Evolutionary conservation across 1,140 invertebrate species (phyloP), one percentile per base, ranked within the genome.

Genomic region (Campoletis sonorensis): DNA sequence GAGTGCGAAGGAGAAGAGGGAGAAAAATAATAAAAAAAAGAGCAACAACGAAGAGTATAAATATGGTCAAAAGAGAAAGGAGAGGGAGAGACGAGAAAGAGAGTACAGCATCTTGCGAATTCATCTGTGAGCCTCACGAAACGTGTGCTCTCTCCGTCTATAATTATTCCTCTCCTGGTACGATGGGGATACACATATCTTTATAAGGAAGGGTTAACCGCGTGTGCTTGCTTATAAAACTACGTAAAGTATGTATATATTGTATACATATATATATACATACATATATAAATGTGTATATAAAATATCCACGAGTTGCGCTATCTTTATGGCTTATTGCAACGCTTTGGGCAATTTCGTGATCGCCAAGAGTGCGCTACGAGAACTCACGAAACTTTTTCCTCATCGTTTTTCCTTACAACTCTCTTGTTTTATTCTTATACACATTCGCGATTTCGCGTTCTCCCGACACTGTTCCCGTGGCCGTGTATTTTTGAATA

Each of bases 311-410:
- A 77, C 84, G 23, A 67, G 84, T 67, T 80, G 79, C 82, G 83
- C 82, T 88, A 89, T 89, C 88, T 89, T 89, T 88, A 89, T 88
- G 85, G 87, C 85, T 87, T 86, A 86, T 86, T 87, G 84, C 87
- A 87, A 78, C 86, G 88, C 88, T 88, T 87, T 88, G 83, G 88
- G 88, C 88, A 87, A 86, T 88, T 88, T 88, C 85, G 84, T 87
- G 86, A 87, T 88, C 87, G 81, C 68, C 67, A 37, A 70, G 37
- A 79, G 75, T 64, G 54, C 54, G 18, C 27, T 27, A 45, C 51
- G 54, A 54, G 30, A 26, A 77, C 23, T 23, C 13, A 67, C 61
- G 21, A 64, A 61, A 77, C 75, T 54, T 64, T 77, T 58, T 33
- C 75, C 26, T 68, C 71, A 68, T 75, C 75, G 58, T 30, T 26